phyloP scores from a whole-genome alignment of 2,113 vertebrate species.

The Arizona elegans region DNA sequence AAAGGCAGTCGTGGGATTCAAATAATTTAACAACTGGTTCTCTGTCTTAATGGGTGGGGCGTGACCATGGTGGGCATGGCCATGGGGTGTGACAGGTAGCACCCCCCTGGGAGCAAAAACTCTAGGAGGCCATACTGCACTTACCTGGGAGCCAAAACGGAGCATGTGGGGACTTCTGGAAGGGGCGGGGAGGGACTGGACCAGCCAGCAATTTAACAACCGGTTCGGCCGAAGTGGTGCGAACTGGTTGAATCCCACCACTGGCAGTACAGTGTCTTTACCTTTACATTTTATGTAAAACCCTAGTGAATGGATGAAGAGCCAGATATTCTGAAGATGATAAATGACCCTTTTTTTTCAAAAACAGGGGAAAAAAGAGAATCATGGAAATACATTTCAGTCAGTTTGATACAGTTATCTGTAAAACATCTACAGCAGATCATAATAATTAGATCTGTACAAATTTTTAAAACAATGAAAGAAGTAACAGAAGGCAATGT shows the following conservation, averaged over 20 bases:
- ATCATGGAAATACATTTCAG: neutral
- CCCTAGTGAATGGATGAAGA: neutral
- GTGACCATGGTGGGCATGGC: too few species aligned
- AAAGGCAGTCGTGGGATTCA: neutral
- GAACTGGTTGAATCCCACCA: too few species aligned
- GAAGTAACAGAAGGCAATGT: neutral
- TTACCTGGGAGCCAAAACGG: too few species aligned
- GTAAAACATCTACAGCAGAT: neutral
- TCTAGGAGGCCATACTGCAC: too few species aligned
- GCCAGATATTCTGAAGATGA: neutral
- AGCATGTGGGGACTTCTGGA: too few species aligned
- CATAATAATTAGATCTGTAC: neutral
- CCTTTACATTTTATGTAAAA: neutral
- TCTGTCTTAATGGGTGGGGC: too few species aligned
- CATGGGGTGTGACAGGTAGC: too few species aligned
- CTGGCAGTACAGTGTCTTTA: neutral
- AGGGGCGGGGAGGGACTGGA: too few species aligned
- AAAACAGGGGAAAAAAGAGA: neutral
- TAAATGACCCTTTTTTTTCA: neutral
- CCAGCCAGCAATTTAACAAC: too few species aligned
- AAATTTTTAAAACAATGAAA: neutral
- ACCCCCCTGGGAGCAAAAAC: too few species aligned
- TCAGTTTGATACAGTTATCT: neutral
- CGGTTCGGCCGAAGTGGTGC: too few species aligned
- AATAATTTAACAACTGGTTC: too few species aligned